Evolutionary conservation across 2,113 vertebrate genomes (phyloP).

Genomic region (Mesoclemmys tuberculata): DNA sequence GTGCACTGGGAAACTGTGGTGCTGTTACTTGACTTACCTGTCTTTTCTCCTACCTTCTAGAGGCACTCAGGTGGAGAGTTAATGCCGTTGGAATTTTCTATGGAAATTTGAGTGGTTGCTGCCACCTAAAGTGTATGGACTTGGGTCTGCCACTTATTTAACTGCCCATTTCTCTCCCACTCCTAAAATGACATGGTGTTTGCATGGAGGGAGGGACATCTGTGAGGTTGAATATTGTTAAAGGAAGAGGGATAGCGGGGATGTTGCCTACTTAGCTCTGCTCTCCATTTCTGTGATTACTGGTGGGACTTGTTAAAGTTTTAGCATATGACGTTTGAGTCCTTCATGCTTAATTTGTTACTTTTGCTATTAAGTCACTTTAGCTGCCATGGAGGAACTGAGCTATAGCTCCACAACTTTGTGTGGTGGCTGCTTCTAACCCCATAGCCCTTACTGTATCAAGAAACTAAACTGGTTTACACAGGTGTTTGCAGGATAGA

Average conservation of each 20-base stretch:
- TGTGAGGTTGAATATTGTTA: not conserved
- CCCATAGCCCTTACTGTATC: not conserved
- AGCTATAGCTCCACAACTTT: not conserved
- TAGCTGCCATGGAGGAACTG: rapidly evolving
- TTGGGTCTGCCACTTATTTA: not conserved
- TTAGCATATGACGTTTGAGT: not conserved
- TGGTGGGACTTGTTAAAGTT: not conserved
- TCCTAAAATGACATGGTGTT: not conserved
- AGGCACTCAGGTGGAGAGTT: not conserved
- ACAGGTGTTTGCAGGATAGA: not conserved
- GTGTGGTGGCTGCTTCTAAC: not conserved
- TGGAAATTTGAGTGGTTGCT: not conserved
- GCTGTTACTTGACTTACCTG: not conserved
- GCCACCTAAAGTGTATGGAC: not conserved
- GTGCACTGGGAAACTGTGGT: not conserved
- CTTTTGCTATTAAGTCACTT: rapidly evolving
- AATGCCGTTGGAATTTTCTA: not conserved
- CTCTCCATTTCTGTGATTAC: not conserved
- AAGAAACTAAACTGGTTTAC: not conserved
- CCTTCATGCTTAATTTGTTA: not conserved
- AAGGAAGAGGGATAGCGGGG: not conserved
- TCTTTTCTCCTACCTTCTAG: not conserved
- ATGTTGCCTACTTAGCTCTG: not conserved
- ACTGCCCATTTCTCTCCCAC: not conserved
- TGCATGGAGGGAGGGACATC: too few relatives aligned